Evolutionary conservation across 2,113 vertebrate species (phyloP).

Genomic region (Regulus satrapa): DNA sequence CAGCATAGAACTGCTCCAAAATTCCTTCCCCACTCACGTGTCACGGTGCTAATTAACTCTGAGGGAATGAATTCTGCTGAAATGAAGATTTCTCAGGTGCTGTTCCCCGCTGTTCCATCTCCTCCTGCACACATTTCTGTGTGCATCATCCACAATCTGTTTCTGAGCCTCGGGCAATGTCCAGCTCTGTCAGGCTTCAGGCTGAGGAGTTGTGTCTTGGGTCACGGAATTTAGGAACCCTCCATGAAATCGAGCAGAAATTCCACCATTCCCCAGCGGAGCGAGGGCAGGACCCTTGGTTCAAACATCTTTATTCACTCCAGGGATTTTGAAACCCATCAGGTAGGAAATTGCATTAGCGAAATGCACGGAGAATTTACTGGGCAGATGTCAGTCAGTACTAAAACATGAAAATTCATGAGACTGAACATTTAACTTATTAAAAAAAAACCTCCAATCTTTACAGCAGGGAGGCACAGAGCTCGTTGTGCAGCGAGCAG

Average conservation of each 20-base stretch:
- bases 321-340: background rate
- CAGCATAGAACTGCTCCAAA: background rate
- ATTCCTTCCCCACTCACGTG: background rate
- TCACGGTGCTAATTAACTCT: background rate
- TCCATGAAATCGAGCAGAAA: background rate
- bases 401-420: slow-evolving; percentile 27
- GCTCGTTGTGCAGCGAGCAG: background rate
- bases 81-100: background rate
- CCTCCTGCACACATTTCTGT: background rate
- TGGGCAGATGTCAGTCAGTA: slow-evolving; percentile 1
- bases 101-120: background rate
- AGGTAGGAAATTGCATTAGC: background rate
- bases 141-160: background rate
- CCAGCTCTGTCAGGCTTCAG: background rate
- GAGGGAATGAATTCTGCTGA: background rate
- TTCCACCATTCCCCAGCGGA: background rate
- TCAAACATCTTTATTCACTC: background rate
- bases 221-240: background rate
- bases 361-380: background rate
- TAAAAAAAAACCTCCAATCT: background rate
- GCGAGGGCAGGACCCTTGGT: background rate
- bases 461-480: background rate
- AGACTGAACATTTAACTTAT: background rate
- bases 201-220: background rate
- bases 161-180: background rate